Evolutionary conservation across 1,140 invertebrate genomes (phyloP).

Genomic region (Dendrolimus kikuchii): DNA sequence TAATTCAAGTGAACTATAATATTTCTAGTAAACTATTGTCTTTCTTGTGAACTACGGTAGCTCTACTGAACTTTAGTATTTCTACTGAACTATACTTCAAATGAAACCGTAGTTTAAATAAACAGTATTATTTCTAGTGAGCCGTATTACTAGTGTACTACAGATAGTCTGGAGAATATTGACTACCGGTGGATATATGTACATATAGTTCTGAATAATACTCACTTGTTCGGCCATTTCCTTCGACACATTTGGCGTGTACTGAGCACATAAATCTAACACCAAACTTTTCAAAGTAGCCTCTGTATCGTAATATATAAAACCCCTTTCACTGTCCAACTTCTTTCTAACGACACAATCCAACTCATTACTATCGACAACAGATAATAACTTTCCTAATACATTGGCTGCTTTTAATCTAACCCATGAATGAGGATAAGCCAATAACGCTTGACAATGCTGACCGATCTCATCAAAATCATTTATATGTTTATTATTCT

Average conservation of each 20-base stretch:
- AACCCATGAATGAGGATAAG: conserved; percentile 77
- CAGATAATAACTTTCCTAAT: conserved; percentile 79
- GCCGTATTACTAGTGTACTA: too few relatives aligned
- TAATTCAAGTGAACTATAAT: too few relatives aligned
- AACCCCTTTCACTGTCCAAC: conserved; percentile 68
- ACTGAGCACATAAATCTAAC: conserved; percentile 82
- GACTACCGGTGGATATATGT: conserved; percentile 9
- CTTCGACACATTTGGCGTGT: conserved; percentile 75
- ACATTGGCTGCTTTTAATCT: conserved; percentile 83
- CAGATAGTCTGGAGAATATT: too few relatives aligned
- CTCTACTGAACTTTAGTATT: too few relatives aligned
- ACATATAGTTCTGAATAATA: conserved; percentile 63
- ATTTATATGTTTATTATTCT: conserved; percentile 46
- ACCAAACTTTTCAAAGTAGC: conserved; percentile 77
- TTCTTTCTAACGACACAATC: conserved; percentile 63
- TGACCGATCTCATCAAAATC: conserved; percentile 77
- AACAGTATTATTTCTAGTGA: too few relatives aligned
- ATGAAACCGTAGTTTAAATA: too few relatives aligned
- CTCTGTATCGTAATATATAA: conserved; percentile 75
- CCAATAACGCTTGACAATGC: conserved; percentile 80
- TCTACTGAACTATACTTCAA: too few relatives aligned
- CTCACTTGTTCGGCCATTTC: conserved; percentile 79
- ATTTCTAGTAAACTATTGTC: too few relatives aligned
- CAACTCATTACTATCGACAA: conserved; percentile 76
- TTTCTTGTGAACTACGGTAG: too few relatives aligned